phyloP scores from a whole-genome alignment of 2,888 invertebrate species.

The Alsophila aescularia region DNA sequence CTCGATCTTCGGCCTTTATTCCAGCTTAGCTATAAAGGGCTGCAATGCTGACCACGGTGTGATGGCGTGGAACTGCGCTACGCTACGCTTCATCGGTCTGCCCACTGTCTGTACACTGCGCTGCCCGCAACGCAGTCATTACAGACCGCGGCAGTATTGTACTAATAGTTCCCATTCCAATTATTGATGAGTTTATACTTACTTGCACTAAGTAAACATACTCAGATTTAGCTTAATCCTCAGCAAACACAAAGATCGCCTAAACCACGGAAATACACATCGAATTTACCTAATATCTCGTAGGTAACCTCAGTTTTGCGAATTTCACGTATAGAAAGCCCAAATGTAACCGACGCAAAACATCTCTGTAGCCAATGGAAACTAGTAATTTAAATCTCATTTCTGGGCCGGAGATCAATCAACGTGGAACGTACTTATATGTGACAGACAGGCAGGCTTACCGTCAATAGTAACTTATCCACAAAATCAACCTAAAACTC shows the following conservation, averaged over 20 bases:
- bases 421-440: slow-evolving; percentile 38
- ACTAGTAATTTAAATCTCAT: slow-evolving; percentile 58
- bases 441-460: slow-evolving; percentile 37
- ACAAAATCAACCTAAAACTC: slow-evolving; percentile 17
- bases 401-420: slow-evolving; percentile 59
- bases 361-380: slow-evolving; percentile 55
- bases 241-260: neutral
- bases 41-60: no score
- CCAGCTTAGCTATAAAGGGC: no score
- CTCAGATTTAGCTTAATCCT: no score
- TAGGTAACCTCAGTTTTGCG: slow-evolving; percentile 6
- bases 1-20: no score
- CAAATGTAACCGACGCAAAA: slow-evolving; percentile 32
- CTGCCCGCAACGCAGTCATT: no score
- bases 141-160: no score
- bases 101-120: no score
- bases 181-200: no score
- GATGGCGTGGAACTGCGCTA: no score
- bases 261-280: neutral
- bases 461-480: neutral
- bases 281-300: slow-evolving; percentile 12
- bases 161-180: no score
- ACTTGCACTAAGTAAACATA: no score
- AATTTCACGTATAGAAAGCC: slow-evolving; percentile 25
- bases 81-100: no score